Evolutionary conservation across 2,113 vertebrate genomes (phyloP), one percentile per base, ranked within the genome.

Genomic region (Plectropomus leopardus): DNA sequence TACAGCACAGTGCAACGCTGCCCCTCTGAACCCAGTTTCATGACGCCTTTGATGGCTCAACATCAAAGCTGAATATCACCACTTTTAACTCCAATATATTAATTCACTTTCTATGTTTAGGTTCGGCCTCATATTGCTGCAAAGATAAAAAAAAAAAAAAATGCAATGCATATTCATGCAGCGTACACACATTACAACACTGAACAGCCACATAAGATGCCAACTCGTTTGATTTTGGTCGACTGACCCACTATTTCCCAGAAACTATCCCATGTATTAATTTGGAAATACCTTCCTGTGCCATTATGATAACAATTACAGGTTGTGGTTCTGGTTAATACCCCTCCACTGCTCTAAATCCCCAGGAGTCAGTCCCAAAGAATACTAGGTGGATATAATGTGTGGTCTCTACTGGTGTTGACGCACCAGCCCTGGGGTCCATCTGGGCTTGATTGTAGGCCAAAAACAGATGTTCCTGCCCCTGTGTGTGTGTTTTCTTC

Each of bases 91-190:
- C 67, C 48, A 71, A 85, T 86, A 68, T 63, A 87, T 89, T 85
- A 84, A 91, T 92, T 92, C 88, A 78, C 79, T 63, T 81, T 86
- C 89, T 91, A 92, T 92, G 86, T 93, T 91, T 90, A 92, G 89
- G 85, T 81, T 72, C 59, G 68, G 78, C 69, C 61, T 86, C 67
- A 44, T 79, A 66, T 87, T 61, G 42, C 87, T 34, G 55, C 23
- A 1, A 28, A 76, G 72, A 83, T 70, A 13, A 19, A 23, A 61
- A 59, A 77, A 60, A 85, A 15, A 28, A 44, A n/a, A 32, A 32
- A 44, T 82, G 17, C 24, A 50, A 78, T 90, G 76, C 75, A 92
- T 86, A 89, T 88, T 90, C 64, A 88, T 84, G 59, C 42, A 19
- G 32, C 30, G 11, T 19, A 7, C n/a, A 24, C 26, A 21, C 36